A percentile compares a stretch with the other conserved stretches of the same genome.
Evolutionary conservation across 1,140 invertebrate species (phyloP).

Genomic region (Yoshiicerus persimilis): DNA sequence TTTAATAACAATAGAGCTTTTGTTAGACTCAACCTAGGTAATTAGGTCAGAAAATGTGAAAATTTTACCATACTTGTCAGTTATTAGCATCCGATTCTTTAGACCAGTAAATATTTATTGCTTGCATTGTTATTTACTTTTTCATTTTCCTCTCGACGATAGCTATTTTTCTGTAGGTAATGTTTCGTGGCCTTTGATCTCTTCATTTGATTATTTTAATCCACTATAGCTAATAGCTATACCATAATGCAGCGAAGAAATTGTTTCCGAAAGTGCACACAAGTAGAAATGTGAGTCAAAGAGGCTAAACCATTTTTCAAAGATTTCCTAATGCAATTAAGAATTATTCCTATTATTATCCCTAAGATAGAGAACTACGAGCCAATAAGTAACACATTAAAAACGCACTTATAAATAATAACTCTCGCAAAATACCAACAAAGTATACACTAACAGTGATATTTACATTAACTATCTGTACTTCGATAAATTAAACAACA

Average conservation of each 20-base stretch:
- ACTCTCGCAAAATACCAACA: background rate
- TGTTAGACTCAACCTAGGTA: background rate
- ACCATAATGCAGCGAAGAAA: too few species aligned
- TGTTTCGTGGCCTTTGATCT: background rate
- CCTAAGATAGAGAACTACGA: background rate
- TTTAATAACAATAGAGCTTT: background rate
- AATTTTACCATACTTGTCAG: background rate
- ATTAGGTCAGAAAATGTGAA: slow-evolving; percentile 20
- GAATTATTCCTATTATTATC: background rate
- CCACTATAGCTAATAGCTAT: too few species aligned
- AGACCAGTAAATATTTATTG: background rate
- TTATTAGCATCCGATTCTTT: slow-evolving; percentile 5
- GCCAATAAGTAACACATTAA: background rate
- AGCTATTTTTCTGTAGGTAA: background rate
- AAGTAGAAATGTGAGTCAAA: background rate
- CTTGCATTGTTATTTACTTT: background rate
- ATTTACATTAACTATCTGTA: too few species aligned
- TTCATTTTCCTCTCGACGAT: slow-evolving; percentile 20
- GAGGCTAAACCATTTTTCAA: background rate
- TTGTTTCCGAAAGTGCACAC: background rate
- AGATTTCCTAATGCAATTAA: background rate
- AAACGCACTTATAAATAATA: background rate
- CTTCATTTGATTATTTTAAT: background rate
- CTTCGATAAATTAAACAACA: background rate
- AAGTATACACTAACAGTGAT: too few species aligned